Percentiles rank a stretch among this genome's conserved stretches.
Conservation (phyloP, 2,113 vertebrate genomes). For the Onychorhynchus coronatus region DNA sequence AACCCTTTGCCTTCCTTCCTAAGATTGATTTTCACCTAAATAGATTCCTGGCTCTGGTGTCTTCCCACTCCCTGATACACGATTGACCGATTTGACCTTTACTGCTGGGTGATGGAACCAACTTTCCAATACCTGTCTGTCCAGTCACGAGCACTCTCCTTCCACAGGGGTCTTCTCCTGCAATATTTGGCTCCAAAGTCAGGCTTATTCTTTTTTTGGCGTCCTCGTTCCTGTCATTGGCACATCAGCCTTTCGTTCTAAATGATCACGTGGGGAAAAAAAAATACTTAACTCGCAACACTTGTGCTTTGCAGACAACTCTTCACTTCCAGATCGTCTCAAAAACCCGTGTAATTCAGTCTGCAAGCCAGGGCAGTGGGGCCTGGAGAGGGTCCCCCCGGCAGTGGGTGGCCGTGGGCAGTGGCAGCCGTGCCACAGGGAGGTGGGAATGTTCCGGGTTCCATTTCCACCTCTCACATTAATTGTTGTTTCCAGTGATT, state of each 20-base stretch:
- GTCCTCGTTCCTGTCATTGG: background rate
- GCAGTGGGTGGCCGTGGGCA: background rate
- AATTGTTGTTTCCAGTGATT: background rate
- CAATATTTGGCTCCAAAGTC: background rate
- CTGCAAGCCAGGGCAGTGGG: background rate
- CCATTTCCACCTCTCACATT: background rate
- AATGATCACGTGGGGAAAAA: background rate
- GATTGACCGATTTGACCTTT: background rate
- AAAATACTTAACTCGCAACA: background rate
- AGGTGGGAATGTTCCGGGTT: background rate
- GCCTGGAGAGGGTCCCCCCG: background rate
- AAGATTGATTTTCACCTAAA: background rate
- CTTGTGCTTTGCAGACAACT: background rate
- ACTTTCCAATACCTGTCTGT: background rate
- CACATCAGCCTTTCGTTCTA: background rate
- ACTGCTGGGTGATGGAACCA: background rate
- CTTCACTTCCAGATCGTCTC: background rate
- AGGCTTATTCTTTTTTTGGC: no score
- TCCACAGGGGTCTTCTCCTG: accelerated
- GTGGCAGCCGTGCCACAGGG: background rate
- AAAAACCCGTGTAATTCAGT: accelerated
- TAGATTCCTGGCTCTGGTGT: background rate
- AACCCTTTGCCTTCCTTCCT: background rate
- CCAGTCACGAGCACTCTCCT: background rate
- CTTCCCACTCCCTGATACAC: background rate